A percentile compares a stretch with the other conserved stretches of the same genome.
These are phyloP conservation scores for Phymatocera aterrima DNA, from an alignment of 2,888 invertebrate species.

Conservation along the genomic window DNA sequence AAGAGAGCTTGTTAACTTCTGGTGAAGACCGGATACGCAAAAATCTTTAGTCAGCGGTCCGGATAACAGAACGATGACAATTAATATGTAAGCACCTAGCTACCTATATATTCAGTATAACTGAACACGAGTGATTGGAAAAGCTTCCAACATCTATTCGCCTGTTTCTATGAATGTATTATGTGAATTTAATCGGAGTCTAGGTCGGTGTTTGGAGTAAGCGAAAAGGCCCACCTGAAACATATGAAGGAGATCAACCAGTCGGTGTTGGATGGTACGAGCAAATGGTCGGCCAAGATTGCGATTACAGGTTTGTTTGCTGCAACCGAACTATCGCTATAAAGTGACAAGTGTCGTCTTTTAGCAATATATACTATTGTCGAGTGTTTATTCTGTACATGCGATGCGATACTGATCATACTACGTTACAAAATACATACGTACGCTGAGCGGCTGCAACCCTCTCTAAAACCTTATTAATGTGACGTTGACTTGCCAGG, in stretches of 20 bases:
- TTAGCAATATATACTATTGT: slow-evolving; percentile 45
- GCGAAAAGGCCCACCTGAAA: slow-evolving; percentile 94
- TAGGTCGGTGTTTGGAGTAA: slow-evolving; percentile 98
- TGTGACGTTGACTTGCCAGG: slow-evolving; percentile 38
- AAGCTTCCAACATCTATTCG: neutral
- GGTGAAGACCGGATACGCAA: neutral
- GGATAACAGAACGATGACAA: neutral
- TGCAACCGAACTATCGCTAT: slow-evolving; percentile 43
- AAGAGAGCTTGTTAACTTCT: too few species aligned
- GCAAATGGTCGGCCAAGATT: slow-evolving; percentile 99
- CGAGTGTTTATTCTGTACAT: slow-evolving; percentile 24
- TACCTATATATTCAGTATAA: neutral
- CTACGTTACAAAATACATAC: slow-evolving; percentile 47
- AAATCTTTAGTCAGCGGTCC: neutral
- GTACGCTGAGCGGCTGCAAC: slow-evolving; percentile 56
- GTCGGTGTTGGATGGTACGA: slow-evolving; percentile 98
- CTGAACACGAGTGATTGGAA: neutral
- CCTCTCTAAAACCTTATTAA: slow-evolving; percentile 21
- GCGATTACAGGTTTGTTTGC: slow-evolving; percentile 98
- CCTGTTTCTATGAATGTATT: slow-evolving; percentile 48
- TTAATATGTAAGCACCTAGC: neutral
- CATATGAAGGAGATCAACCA: slow-evolving; percentile 99
- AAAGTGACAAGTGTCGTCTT: slow-evolving; percentile 43
- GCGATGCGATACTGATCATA: slow-evolving; percentile 49
- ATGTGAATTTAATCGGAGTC: slow-evolving; percentile 72